Evolutionary conservation across 1,140 invertebrate species (phyloP).

Genomic region (Leptinotarsa lineolata): DNA sequence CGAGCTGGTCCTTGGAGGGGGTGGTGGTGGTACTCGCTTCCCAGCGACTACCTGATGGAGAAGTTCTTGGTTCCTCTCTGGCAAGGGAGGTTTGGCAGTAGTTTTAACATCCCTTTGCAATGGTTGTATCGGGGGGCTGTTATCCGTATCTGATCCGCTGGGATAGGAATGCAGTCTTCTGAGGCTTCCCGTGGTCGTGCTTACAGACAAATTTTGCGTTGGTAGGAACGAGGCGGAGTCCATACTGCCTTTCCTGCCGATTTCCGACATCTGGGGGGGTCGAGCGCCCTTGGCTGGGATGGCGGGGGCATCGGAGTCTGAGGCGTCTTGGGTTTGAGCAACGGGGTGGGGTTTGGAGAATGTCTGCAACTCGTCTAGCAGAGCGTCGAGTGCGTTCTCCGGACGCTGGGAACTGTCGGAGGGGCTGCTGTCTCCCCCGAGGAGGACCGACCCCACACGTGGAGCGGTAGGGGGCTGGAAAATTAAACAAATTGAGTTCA

Average conservation of each 20-base stretch:
- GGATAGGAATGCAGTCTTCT: constrained; percentile 75
- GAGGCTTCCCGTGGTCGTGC: constrained; percentile 59
- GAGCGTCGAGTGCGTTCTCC: constrained; percentile 93
- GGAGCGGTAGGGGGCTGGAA: constrained; percentile 63
- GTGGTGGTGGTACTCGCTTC: constrained; percentile 81
- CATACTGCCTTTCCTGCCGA: constrained; percentile 62
- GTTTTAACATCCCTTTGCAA: constrained; percentile 51
- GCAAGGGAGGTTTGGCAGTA: constrained; percentile 72
- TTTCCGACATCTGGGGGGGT: constrained; percentile 58
- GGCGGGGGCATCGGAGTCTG: constrained; percentile 48
- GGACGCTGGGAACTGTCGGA: constrained; percentile 66
- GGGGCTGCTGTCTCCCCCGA: constrained; percentile 69
- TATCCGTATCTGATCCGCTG: constrained; percentile 74
- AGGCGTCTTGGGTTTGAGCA: constrained; percentile 44
- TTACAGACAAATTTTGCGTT: constrained; percentile 52
- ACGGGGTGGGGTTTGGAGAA: constrained; percentile 69
- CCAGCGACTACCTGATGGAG: constrained; percentile 63
- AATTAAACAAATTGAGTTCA: background rate
- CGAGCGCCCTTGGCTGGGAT: constrained; percentile 50
- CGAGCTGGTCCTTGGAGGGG: constrained; percentile 80
- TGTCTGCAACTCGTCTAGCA: constrained; percentile 90
- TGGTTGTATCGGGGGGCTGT: constrained; percentile 67
- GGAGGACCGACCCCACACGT: constrained; percentile 68
- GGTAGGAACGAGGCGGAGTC: constrained; percentile 59
- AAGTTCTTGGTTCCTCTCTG: constrained; percentile 74